Evolutionary conservation across 2,888 invertebrate species (phyloP).

Genomic region (Cheilosia vulpina): DNA sequence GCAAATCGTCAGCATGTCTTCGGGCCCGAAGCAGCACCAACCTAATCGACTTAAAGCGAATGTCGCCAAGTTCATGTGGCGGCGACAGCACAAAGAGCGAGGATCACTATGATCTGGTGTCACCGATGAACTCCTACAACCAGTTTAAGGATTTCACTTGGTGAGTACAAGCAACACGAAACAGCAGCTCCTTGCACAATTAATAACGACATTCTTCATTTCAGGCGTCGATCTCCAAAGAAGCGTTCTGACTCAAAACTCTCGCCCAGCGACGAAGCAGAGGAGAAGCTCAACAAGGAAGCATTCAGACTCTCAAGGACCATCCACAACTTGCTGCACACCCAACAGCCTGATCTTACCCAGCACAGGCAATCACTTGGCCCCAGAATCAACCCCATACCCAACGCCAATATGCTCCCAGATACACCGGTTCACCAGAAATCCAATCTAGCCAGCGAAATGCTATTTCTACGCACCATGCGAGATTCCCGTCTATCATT

Average conservation of each 20-base stretch:
- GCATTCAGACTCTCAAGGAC: slow-evolving; percentile 87
- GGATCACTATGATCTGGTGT: slow-evolving; percentile 78
- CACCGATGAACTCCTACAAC: slow-evolving; percentile 81
- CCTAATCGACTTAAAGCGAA: slow-evolving; percentile 77
- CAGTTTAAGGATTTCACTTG: slow-evolving; percentile 86
- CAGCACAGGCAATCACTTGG: slow-evolving; percentile 76
- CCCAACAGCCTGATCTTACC: slow-evolving; percentile 86
- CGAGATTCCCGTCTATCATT: slow-evolving; percentile 83
- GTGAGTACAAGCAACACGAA: slow-evolving; percentile 81
- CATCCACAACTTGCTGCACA: slow-evolving; percentile 87
- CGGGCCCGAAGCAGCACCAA: slow-evolving; percentile 82
- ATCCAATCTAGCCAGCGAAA: slow-evolving; percentile 78
- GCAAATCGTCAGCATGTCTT: slow-evolving; percentile 77
- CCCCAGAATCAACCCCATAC: slow-evolving; percentile 34
- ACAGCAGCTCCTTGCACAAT: no score
- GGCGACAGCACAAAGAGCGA: slow-evolving; percentile 65
- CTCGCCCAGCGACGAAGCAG: slow-evolving; percentile 85
- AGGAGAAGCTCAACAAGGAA: slow-evolving; percentile 88
- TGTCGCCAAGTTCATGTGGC: slow-evolving; percentile 55
- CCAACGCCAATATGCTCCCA: slow-evolving; percentile 43
- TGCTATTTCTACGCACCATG: slow-evolving; percentile 82
- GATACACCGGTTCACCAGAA: slow-evolving; percentile 62
- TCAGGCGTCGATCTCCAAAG: slow-evolving; percentile 82
- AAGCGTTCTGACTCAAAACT: slow-evolving; percentile 86
- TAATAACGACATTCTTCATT: not conserved